Evolutionary conservation across 2,113 vertebrate species (phyloP), one percentile per base, ranked within the genome.

Genomic region (Atractosteus spatula): DNA sequence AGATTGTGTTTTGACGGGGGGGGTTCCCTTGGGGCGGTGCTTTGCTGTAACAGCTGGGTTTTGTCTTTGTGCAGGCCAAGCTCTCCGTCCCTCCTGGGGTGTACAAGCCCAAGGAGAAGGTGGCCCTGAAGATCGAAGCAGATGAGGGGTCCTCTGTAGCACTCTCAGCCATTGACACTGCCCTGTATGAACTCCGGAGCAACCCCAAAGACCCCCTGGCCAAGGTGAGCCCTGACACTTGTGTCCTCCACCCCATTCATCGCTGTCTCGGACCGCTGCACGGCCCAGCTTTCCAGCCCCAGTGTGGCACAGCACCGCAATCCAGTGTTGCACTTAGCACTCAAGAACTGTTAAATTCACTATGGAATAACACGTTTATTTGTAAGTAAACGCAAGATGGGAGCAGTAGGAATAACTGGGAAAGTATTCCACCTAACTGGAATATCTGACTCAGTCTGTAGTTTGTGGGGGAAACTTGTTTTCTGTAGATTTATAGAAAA

Each of bases 91-190:
- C 16, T 0, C 0, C 3, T 2, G 8, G 2, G 0, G 0, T 1
- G 0, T 87, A 91, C 79, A 90, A 82, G 62, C 96, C 97, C 7
- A 89, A 89, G 69, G 81, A 91, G 13, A 55, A 14, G 0, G 68
- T 96, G 0, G 70, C 70, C 0, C 81, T 98, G 69, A 76, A 84
- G 51, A 71, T 98, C 71, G 79, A 0, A 44, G 85, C 90, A 3
- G 85, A 88, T 42, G 77, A 79, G 8, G 78, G 41, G 1, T 93
- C 96, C 0, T 89, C 93, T 55, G 91, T 98, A 61, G 95, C 96
- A 0, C 73, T 98, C 56, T 88, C 94, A 0, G 88, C 93, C 0
- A 42, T 95, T 3, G 97, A 99, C 85, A 77, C 84, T 0, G 94
- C 91, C 42, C 6, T 97, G 13, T 95, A 93, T 62, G 81, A 81